phyloP scores from a whole-genome alignment of 1,140 invertebrate species.

The Aphaenogaster ashmeadi region DNA sequence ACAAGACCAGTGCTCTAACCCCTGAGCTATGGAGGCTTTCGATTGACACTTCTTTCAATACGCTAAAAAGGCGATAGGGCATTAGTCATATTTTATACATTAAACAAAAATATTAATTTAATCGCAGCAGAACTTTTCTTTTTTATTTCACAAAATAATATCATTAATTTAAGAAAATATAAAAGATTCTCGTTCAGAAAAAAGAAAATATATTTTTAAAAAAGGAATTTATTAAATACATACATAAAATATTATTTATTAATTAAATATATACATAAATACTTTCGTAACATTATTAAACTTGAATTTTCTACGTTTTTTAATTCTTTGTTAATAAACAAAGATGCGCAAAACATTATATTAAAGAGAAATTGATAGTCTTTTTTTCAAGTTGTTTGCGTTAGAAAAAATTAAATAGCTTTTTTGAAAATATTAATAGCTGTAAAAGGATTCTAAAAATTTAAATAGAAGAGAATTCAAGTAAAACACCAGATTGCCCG shows the following conservation, averaged over 20 bases:
- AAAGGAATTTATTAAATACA: not conserved
- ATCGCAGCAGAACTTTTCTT: not conserved
- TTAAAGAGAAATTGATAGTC: not conserved
- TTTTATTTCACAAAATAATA: constrained; percentile 4
- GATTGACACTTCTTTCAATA: not conserved
- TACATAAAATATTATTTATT: not conserved
- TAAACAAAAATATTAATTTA: constrained; percentile 16
- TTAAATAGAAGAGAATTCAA: not conserved
- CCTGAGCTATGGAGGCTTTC: constrained; percentile 94
- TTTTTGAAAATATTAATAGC: not conserved
- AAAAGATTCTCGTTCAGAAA: not conserved
- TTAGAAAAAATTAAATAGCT: not conserved
- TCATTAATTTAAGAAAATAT: not conserved
- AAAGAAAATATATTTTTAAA: not conserved
- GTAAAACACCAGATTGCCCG: not conserved
- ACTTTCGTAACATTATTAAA: not conserved
- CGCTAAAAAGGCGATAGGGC: not conserved
- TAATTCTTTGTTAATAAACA: not conserved
- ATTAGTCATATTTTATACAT: constrained; percentile 49
- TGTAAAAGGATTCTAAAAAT: not conserved
- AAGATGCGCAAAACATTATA: not conserved
- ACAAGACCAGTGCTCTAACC: constrained; percentile 98
- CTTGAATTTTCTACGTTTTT: not conserved
- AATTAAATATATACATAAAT: not conserved
- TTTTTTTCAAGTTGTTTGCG: not conserved